Conservation (phyloP, 2,888 invertebrate species). For the Euphydryas editha region DNA sequence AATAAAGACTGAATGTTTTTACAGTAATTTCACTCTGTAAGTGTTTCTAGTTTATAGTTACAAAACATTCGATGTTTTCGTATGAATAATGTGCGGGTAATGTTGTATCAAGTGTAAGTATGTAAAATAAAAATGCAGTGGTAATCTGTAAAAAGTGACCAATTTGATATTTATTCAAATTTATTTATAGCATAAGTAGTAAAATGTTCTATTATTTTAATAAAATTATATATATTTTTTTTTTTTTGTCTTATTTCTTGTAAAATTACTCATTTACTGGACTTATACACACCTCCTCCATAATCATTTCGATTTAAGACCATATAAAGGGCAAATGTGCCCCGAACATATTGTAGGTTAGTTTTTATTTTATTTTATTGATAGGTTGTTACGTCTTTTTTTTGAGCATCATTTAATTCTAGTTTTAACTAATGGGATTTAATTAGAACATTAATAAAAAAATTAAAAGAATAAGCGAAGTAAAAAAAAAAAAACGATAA, state of each 20-base stretch:
- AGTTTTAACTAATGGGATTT: too few relatives aligned
- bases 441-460: too few relatives aligned
- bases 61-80: background rate
- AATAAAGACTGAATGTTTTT: background rate
- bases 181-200: constrained; percentile 18
- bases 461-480: too few relatives aligned
- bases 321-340: too few relatives aligned
- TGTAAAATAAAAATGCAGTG: constrained; percentile 2
- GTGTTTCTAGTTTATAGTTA: background rate
- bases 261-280: background rate
- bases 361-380: too few relatives aligned
- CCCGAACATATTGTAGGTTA: too few relatives aligned
- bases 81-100: constrained; percentile 5
- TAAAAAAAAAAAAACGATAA: too few relatives aligned
- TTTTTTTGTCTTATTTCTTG: constrained; percentile 6
- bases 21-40: background rate
- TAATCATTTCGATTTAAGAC: background rate
- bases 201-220: constrained; percentile 20
- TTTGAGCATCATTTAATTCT: too few relatives aligned
- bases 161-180: constrained; percentile 20
- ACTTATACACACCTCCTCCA: background rate
- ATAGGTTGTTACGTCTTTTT: too few relatives aligned
- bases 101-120: background rate
- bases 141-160: background rate
- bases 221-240: constrained; percentile 13